phyloP scores from a whole-genome alignment of 1,140 invertebrate species.

The Brachionus paranguensis region DNA sequence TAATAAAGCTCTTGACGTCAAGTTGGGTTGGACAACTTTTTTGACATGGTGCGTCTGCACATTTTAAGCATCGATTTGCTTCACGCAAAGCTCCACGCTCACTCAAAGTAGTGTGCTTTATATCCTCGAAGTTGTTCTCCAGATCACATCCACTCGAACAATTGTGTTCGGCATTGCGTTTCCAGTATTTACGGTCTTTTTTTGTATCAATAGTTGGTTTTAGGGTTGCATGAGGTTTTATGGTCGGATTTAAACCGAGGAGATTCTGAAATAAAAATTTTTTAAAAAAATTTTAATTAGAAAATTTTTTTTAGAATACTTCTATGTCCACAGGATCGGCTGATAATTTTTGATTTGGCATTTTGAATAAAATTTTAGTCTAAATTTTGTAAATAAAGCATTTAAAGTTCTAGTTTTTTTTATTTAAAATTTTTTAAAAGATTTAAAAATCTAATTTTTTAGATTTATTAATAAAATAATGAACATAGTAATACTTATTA shows the following conservation, averaged over 20 bases:
- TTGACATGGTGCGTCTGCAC: slow-evolving; percentile 92
- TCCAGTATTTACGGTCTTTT: slow-evolving; percentile 83
- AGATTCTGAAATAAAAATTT: slow-evolving; percentile 64
- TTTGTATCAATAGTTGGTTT: slow-evolving; percentile 77
- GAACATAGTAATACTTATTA: background rate
- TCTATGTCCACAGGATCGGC: background rate
- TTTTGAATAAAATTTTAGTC: background rate
- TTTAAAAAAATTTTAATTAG: background rate
- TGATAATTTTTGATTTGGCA: background rate
- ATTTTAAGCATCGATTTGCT: slow-evolving; percentile 83
- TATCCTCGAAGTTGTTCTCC: slow-evolving; percentile 86
- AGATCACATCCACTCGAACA: slow-evolving; percentile 55
- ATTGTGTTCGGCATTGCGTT: slow-evolving; percentile 68
- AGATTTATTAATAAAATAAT: background rate
- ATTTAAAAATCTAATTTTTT: background rate
- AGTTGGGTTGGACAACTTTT: slow-evolving; percentile 95
- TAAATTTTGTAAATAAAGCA: background rate
- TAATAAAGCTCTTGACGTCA: slow-evolving; percentile 93
- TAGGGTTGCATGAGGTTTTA: slow-evolving; percentile 67
- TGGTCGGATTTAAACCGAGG: slow-evolving; percentile 74
- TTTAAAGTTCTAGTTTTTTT: background rate
- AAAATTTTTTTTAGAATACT: background rate
- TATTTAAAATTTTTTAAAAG: no score
- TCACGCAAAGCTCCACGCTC: slow-evolving; percentile 85
- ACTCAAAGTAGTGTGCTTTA: slow-evolving; percentile 91